Evolutionary conservation across 2,113 vertebrate genomes (phyloP).

Genomic region (Anthoscopus minutus): DNA sequence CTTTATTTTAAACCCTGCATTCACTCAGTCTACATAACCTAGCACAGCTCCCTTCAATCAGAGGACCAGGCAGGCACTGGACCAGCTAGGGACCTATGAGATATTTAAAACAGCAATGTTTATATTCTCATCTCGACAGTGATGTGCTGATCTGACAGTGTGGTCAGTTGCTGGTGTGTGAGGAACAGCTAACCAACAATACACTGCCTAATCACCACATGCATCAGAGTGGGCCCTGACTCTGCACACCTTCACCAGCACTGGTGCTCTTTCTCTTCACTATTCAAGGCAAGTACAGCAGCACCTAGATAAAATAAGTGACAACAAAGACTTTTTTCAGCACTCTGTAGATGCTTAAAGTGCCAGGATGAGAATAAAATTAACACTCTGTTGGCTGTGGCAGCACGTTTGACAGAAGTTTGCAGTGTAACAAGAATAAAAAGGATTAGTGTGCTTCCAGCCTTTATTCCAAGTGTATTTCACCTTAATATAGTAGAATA

Average conservation of each 20-base stretch:
- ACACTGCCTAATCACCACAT: slow-evolving; percentile 77
- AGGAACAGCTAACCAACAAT: slow-evolving; percentile 75
- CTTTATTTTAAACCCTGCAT: not conserved
- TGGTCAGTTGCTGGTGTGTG: slow-evolving; percentile 61
- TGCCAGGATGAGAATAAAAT: not conserved
- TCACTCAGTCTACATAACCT: not conserved
- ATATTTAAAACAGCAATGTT: not conserved
- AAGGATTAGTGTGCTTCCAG: not conserved
- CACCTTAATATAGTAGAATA: no score
- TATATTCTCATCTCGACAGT: not conserved
- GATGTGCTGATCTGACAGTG: slow-evolving; percentile 62
- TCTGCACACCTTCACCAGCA: not conserved
- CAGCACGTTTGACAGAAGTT: not conserved
- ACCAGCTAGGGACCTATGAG: not conserved
- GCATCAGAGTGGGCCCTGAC: not conserved
- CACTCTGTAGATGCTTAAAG: not conserved
- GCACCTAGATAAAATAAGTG: not conserved
- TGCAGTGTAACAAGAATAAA: not conserved
- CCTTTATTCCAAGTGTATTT: not conserved
- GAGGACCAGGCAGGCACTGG: not conserved
- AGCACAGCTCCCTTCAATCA: not conserved
- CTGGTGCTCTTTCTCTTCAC: not conserved
- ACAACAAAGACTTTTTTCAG: not conserved
- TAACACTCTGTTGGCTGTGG: not conserved
- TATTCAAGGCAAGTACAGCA: not conserved